A percentile compares a stretch with the other conserved stretches of the same genome.
phyloP scores from a whole-genome alignment of 92 coral and sea anemone genomes.

The Bergia puertoricense region DNA sequence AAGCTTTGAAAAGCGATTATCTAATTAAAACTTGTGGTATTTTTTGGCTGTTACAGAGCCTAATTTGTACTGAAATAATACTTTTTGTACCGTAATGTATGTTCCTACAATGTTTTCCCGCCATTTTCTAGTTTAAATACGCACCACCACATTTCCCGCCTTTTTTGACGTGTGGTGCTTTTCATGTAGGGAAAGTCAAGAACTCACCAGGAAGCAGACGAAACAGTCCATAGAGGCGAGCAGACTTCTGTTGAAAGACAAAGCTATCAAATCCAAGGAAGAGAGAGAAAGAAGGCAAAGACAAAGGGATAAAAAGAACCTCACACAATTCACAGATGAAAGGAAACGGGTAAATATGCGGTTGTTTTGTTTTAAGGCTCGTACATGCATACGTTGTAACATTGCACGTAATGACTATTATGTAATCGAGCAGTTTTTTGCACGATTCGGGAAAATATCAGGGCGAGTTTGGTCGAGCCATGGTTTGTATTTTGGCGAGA shows the following conservation, averaged over 20 bases:
- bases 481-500: no score
- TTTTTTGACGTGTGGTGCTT: neutral
- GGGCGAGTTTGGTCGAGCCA: no score
- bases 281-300: slow-evolving; percentile 87
- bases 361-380: neutral
- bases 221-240: slow-evolving; percentile 90
- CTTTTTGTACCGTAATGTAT: no score
- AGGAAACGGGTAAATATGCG: slow-evolving; percentile 65
- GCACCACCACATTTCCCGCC: neutral
- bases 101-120: neutral
- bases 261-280: slow-evolving; percentile 75
- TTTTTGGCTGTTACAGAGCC: no score
- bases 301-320: slow-evolving; percentile 80
- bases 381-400: no score
- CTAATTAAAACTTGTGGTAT: neutral
- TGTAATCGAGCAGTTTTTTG: no score
- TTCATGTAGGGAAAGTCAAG: slow-evolving; percentile 70
- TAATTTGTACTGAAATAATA: no score
- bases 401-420: no score
- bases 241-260: slow-evolving; percentile 62
- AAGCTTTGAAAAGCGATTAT: neutral
- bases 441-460: no score
- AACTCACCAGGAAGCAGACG: slow-evolving; percentile 82
- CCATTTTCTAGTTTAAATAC: neutral
- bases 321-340: slow-evolving; percentile 84